Percentiles rank a stretch among this genome's conserved stretches.
phyloP scores from a whole-genome alignment of 2,888 invertebrate species.

The Allygus modestus region DNA sequence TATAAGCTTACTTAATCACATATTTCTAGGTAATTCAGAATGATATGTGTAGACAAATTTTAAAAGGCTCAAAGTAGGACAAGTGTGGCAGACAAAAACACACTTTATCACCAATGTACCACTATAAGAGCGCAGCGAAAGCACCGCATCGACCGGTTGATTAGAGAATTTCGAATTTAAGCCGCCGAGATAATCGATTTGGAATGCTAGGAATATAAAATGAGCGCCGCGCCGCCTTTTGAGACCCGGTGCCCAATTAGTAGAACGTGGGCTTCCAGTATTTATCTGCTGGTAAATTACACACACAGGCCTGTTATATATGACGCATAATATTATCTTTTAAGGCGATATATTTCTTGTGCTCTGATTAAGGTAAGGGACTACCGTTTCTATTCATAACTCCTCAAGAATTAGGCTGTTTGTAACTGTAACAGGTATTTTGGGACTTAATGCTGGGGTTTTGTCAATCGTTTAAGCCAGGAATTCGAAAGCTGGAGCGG shows the following conservation, averaged over 20 bases:
- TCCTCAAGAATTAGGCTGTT: slow-evolving; percentile 14
- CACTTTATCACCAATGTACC: not conserved
- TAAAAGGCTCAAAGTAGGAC: no score
- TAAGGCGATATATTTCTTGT: slow-evolving; percentile 33
- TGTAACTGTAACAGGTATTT: slow-evolving; percentile 3
- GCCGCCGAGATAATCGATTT: slow-evolving; percentile 37
- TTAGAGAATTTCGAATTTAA: slow-evolving; percentile 17
- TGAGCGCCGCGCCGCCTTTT: slow-evolving; percentile 32
- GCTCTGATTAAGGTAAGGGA: slow-evolving; percentile 28
- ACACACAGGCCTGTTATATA: slow-evolving; percentile 26
- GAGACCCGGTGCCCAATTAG: not conserved
- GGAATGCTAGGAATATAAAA: slow-evolving; percentile 45
- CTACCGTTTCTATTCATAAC: slow-evolving; percentile 35
- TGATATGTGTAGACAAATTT: no score
- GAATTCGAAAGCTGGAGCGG: not conserved
- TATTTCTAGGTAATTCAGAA: no score
- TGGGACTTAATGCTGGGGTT: slow-evolving; percentile 11
- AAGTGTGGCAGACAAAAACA: no score
- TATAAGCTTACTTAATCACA: no score
- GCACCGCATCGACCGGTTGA: slow-evolving; percentile 6
- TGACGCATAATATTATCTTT: slow-evolving; percentile 42
- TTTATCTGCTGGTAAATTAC: slow-evolving; percentile 31
- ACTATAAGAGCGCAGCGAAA: slow-evolving; percentile 7
- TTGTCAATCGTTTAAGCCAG: not conserved
- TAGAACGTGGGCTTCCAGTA: slow-evolving; percentile 38